phyloP scores from a whole-genome alignment of 2,888 invertebrate genomes.

The Xanthorhoe spadicearia region DNA sequence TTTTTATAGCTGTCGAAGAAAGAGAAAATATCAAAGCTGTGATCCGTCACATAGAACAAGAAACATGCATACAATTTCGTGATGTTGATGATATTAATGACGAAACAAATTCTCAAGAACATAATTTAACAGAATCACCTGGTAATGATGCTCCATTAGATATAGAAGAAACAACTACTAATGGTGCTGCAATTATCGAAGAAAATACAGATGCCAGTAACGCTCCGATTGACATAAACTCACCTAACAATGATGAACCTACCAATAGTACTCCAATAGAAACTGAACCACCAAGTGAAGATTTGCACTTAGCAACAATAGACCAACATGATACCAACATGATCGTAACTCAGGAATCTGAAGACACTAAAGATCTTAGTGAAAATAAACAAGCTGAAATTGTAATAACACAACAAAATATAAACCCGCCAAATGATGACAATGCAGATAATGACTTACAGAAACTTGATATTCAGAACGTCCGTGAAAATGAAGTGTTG shows the following conservation, averaged over 20 bases:
- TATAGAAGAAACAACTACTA: background rate
- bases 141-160: background rate
- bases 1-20: slow-evolving; percentile 68
- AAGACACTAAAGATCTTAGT: background rate
- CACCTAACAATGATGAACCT: background rate
- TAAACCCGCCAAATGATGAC: background rate
- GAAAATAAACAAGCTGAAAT: background rate
- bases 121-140: background rate
- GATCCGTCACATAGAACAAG: slow-evolving; percentile 70
- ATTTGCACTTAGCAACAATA: background rate
- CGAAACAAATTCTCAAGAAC: slow-evolving; percentile 2
- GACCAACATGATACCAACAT: background rate
- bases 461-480: too few relatives aligned
- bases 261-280: background rate
- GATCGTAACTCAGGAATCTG: background rate
- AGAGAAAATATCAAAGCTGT: slow-evolving; percentile 71
- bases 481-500: slow-evolving; percentile 2
- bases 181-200: background rate
- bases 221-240: background rate
- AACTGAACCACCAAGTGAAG: background rate
- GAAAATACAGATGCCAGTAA: background rate
- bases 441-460: too few relatives aligned
- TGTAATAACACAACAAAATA: slow-evolving; percentile 1
- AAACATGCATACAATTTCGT: slow-evolving; percentile 71
- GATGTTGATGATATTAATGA: slow-evolving; percentile 42